These are phyloP conservation scores for Cheilosia grossa DNA, from an alignment of 2,888 invertebrate genomes.

Conservation along the genomic window DNA sequence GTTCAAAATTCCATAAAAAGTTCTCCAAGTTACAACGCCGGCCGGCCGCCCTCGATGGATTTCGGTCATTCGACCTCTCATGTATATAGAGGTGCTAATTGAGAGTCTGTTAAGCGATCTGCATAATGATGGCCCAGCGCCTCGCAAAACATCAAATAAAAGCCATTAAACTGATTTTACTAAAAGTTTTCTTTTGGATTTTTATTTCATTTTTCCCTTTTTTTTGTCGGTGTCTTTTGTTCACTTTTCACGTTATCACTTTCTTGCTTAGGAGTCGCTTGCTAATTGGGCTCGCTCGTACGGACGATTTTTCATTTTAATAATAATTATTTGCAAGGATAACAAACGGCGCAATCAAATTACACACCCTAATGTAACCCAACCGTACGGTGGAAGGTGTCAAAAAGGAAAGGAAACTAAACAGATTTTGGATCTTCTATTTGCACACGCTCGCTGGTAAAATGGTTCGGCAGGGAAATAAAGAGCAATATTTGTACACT, in stretches of 20 bases:
- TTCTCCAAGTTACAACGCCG: slow-evolving; percentile 8
- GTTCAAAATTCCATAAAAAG: slow-evolving; percentile 19
- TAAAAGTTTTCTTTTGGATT: slow-evolving; percentile 2
- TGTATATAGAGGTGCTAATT: slow-evolving; percentile 44
- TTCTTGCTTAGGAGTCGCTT: slow-evolving; percentile 14
- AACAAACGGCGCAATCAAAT: slow-evolving; percentile 60
- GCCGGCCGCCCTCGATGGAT: slow-evolving; percentile 10
- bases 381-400: slow-evolving; percentile 29
- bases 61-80: slow-evolving; percentile 16
- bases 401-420: slow-evolving; percentile 19
- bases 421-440: neutral
- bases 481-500: slow-evolving; percentile 42
- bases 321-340: slow-evolving; percentile 59
- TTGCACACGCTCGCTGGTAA: slow-evolving; percentile 8
- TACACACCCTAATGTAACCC: slow-evolving; percentile 53
- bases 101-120: slow-evolving; percentile 43
- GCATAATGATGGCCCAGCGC: slow-evolving; percentile 29
- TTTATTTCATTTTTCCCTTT: neutral
- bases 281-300: slow-evolving; percentile 53
- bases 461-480: slow-evolving; percentile 20
- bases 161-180: slow-evolving; percentile 60
- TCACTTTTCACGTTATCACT: slow-evolving; percentile 25
- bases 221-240: neutral
- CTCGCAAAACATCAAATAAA: slow-evolving; percentile 52
- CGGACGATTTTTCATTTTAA: slow-evolving; percentile 53